A percentile compares a stretch with the other conserved stretches of the same genome.
Conservation (phyloP, 2,797 vertebrate species). For the Cyprinodon diabolis region DNA sequence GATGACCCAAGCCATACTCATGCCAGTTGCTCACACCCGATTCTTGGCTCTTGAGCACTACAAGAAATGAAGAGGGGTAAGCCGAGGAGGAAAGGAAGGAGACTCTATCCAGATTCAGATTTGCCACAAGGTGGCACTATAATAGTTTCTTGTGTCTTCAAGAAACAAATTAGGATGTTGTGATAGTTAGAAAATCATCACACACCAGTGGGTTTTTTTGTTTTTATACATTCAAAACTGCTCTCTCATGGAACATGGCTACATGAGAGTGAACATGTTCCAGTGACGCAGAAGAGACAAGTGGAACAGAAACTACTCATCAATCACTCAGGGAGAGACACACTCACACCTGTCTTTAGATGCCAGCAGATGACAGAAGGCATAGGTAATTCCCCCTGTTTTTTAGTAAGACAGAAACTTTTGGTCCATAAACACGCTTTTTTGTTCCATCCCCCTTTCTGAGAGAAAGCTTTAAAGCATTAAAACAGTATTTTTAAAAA, state of each 20-base stretch:
- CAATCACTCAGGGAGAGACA: conserved; percentile 46
- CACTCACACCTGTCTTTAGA: conserved; percentile 70
- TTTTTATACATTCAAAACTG: neutral
- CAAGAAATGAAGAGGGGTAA: conserved; percentile 8
- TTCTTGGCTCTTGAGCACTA: conserved; percentile 32
- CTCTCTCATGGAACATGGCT: conserved; percentile 1
- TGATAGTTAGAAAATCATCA: conserved; percentile 5
- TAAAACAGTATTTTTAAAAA: conserved; percentile 4
- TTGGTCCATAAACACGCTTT: conserved; percentile 18
- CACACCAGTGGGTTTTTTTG: neutral
- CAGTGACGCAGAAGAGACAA: conserved; percentile 58
- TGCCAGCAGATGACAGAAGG: conserved; percentile 71
- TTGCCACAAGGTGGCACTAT: conserved; percentile 20
- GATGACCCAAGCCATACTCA: conserved; percentile 45
- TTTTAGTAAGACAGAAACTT: conserved; percentile 25
- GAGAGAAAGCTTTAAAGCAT: conserved; percentile 3
- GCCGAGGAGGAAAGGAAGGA: conserved; percentile 12
- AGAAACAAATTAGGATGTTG: neutral
- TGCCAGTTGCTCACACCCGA: conserved; percentile 31
- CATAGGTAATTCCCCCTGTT: conserved; percentile 50
- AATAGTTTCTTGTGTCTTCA: conserved; percentile 6
- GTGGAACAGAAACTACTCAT: conserved; percentile 55
- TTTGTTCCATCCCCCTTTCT: neutral
- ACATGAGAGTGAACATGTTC: conserved; percentile 47
- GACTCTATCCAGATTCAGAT: conserved; percentile 38